These are phyloP conservation scores for Dasyurus viverrinus DNA, from an alignment of 2,113 vertebrate species.

Conservation along the genomic window DNA sequence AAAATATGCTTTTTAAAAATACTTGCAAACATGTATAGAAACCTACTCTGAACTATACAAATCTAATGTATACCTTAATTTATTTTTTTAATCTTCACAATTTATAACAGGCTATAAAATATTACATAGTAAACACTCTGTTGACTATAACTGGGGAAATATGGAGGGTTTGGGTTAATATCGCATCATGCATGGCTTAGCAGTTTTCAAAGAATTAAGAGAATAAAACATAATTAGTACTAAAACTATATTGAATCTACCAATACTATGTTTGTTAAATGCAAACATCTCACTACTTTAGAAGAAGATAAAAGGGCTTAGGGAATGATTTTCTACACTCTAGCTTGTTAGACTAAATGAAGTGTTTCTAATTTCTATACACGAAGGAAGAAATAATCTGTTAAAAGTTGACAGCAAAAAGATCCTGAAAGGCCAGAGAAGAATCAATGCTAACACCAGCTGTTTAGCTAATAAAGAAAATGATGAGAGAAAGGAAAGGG, in stretches of 20 bases:
- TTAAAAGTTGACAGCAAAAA: not conserved
- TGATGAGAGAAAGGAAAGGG: not conserved
- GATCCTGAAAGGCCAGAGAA: not conserved
- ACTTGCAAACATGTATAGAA: not conserved
- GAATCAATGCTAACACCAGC: not conserved
- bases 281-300: not conserved
- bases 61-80: not conserved
- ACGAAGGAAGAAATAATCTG: not conserved
- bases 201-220: not conserved
- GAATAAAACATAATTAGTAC: not conserved
- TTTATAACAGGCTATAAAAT: not conserved
- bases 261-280: not conserved
- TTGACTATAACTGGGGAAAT: not conserved
- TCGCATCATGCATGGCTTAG: not conserved
- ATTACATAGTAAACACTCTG: not conserved
- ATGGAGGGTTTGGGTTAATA: not conserved
- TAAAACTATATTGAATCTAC: not conserved
- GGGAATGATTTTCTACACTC: not conserved
- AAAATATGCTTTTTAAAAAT: not conserved
- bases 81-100: not conserved
- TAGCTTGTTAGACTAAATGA: conserved; percentile 2
- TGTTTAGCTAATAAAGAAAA: not conserved
- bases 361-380: not conserved
- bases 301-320: not conserved
- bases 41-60: not conserved